Conservation (phyloP, 2,797 vertebrate genomes). For the Halcyon chelicuti region DNA sequence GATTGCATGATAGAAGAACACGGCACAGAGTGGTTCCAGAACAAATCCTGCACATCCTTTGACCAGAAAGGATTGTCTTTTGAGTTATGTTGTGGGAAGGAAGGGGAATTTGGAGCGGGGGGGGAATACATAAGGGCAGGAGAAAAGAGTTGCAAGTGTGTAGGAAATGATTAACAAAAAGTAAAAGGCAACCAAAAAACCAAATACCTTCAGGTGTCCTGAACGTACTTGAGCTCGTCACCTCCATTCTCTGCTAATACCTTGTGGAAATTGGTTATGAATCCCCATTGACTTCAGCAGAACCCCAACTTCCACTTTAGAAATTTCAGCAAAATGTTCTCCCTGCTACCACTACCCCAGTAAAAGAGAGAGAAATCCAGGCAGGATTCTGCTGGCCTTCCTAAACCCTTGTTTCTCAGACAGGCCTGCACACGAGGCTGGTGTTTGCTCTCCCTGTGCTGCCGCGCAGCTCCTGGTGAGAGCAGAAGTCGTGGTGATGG, state of each 20-base stretch:
- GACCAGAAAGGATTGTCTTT: background rate
- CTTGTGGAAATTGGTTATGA: background rate
- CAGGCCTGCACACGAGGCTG: background rate
- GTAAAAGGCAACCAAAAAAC: background rate
- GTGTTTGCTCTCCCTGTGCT: background rate
- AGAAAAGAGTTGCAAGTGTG: background rate
- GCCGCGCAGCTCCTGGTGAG: background rate
- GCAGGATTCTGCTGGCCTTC: background rate
- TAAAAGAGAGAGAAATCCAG: background rate
- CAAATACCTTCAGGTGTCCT: background rate
- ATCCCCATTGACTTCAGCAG: background rate
- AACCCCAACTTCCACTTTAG: background rate
- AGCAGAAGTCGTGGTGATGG: background rate
- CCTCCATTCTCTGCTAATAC: background rate
- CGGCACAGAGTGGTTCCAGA: background rate
- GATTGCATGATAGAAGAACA: background rate
- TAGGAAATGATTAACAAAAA: background rate
- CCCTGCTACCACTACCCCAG: background rate
- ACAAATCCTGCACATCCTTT: background rate
- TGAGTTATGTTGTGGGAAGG: background rate
- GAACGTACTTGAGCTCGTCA: background rate
- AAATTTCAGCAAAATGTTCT: background rate
- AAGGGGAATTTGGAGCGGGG: background rate
- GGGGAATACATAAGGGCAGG: background rate
- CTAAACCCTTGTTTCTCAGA: background rate